phyloP scores from a whole-genome alignment of 2,888 invertebrate genomes.

The Acrocyrtus sp. region DNA sequence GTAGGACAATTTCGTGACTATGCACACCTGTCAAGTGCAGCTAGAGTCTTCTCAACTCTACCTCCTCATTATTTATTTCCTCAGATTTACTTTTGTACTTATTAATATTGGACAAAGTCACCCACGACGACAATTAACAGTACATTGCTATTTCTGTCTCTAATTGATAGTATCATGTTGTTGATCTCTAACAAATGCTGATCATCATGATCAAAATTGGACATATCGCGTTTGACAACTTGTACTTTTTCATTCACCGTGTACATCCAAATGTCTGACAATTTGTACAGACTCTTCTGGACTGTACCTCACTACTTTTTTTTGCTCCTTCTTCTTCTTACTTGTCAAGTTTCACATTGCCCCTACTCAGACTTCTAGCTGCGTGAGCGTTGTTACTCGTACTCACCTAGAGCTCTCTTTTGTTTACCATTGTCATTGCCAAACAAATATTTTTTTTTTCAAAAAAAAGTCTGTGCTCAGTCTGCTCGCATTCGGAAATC shows the following conservation, averaged over 20 bases:
- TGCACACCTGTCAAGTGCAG: constrained; percentile 35
- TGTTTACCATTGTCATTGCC: not conserved
- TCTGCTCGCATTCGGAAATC: not conserved
- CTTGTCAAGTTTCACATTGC: too few species aligned
- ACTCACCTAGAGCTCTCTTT: too few species aligned
- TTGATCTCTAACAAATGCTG: not conserved
- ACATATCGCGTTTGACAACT: not conserved
- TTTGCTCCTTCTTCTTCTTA: too few species aligned
- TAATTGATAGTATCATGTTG: not conserved
- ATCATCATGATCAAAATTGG: not conserved
- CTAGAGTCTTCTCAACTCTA: not conserved
- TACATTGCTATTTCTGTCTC: constrained; percentile 26
- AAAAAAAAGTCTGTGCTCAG: not conserved
- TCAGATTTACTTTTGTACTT: not conserved
- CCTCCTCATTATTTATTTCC: not conserved
- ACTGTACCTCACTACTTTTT: too few species aligned
- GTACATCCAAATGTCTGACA: too few species aligned
- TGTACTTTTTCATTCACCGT: too few species aligned
- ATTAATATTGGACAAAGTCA: constrained; percentile 10
- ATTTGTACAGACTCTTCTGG: too few species aligned
- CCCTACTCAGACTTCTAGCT: too few species aligned
- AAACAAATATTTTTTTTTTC: too few species aligned
- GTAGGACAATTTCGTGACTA: constrained; percentile 41
- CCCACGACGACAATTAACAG: constrained; percentile 41
- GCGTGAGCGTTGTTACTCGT: too few species aligned